phyloP scores from a whole-genome alignment of 2,113 vertebrate genomes.

The Otocyon megalotis region DNA sequence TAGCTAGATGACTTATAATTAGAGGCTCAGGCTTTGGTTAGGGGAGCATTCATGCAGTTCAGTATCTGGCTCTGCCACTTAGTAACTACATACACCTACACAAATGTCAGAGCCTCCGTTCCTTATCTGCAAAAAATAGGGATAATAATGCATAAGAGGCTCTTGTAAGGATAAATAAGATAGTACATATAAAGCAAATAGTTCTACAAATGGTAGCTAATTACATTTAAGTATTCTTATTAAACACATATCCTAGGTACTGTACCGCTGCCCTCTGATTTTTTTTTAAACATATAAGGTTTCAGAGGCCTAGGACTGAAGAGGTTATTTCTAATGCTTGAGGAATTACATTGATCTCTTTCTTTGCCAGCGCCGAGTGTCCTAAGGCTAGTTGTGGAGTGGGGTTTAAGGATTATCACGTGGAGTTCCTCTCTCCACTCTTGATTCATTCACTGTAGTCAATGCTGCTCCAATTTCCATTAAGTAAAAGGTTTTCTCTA shows the following conservation, averaged over 20 bases:
- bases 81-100: not conserved
- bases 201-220: constrained; percentile 22
- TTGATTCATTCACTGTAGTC: constrained; percentile 70
- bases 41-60: not conserved
- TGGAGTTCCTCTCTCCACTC: constrained; percentile 63
- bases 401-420: constrained; percentile 70
- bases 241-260: not conserved
- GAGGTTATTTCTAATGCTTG: constrained; percentile 64
- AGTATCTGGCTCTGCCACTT: not conserved
- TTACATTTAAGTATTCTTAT: not conserved
- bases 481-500: constrained; percentile 79
- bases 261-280: not conserved
- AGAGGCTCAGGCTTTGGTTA: not conserved
- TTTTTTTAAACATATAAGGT: not conserved
- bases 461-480: constrained; percentile 73
- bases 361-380: constrained; percentile 11
- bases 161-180: not conserved
- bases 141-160: not conserved
- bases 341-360: constrained; percentile 70
- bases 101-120: not conserved
- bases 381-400: constrained; percentile 67
- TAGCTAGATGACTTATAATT: not conserved
- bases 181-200: not conserved
- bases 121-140: constrained; percentile 25
- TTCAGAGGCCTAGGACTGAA: constrained; percentile 56